phyloP scores from a whole-genome alignment of 2,888 invertebrate genomes.

The Synergus umbraculus region DNA sequence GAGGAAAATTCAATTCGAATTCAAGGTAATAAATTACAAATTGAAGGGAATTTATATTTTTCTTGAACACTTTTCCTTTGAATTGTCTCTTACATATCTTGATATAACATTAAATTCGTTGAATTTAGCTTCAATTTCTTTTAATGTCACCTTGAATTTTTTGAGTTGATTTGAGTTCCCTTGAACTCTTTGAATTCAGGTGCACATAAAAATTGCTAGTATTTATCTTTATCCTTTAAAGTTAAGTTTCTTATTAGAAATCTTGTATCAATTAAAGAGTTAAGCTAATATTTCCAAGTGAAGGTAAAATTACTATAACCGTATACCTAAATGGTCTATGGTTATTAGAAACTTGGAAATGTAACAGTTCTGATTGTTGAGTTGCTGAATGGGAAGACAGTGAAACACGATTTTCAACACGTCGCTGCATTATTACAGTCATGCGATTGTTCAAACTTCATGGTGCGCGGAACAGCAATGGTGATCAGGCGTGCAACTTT shows the following conservation, averaged over 20 bases:
- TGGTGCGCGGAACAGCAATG: conserved; percentile 11
- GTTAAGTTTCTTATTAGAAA: not conserved
- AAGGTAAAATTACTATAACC: conserved; percentile 14
- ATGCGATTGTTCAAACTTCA: conserved; percentile 26
- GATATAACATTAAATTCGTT: too few species aligned
- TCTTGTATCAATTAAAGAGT: not conserved
- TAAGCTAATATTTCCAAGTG: not conserved
- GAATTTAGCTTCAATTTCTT: too few species aligned
- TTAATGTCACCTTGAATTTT: too few species aligned
- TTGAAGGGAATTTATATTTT: too few species aligned
- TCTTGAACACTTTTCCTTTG: too few species aligned
- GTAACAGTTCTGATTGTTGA: conserved; percentile 18
- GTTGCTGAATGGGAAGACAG: conserved; percentile 18
- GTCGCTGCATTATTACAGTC: conserved; percentile 27
- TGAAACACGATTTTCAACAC: conserved; percentile 34
- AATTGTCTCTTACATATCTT: too few species aligned
- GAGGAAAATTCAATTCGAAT: not conserved
- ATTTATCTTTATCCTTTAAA: too few species aligned
- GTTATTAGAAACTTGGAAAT: conserved; percentile 6
- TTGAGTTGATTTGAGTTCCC: too few species aligned
- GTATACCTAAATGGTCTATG: not conserved
- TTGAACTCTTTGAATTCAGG: too few species aligned
- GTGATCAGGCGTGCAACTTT: conserved; percentile 25
- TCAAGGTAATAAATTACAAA: too few species aligned
- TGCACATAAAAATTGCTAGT: too few species aligned